These are phyloP conservation scores for Coelopa pilipes DNA, from an alignment of 2,888 invertebrate genomes.

Conservation along the genomic window DNA sequence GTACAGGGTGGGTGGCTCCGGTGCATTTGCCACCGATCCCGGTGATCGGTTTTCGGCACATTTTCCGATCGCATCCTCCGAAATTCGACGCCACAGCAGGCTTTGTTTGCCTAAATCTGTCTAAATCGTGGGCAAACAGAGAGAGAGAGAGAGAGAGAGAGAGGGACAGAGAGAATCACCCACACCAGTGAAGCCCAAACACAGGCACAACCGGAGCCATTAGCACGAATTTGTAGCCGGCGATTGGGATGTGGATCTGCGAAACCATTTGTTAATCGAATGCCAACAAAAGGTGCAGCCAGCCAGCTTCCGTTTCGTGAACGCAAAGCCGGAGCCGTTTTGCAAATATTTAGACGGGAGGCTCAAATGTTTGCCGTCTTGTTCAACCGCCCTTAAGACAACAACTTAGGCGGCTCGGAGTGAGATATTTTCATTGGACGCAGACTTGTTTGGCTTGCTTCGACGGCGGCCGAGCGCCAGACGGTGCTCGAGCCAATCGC, in stretches of 20 bases:
- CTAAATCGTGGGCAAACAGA: neutral
- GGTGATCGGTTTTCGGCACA: no score
- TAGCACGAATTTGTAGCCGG: neutral
- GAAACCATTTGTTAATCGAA: constrained; percentile 26
- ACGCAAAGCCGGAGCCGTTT: constrained; percentile 6
- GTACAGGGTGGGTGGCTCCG: no score
- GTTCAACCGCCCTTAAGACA: neutral
- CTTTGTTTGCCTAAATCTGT: no score
- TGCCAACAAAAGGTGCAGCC: constrained; percentile 4
- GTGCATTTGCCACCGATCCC: no score
- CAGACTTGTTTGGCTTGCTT: neutral
- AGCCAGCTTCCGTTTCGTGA: neutral
- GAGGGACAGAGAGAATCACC: no score
- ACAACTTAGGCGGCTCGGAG: neutral
- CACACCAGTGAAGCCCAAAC: neutral
- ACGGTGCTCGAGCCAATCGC: neutral
- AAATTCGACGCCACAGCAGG: no score
- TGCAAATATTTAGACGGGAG: constrained; percentile 28
- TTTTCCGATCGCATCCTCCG: no score
- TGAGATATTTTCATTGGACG: neutral
- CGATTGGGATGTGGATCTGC: neutral
- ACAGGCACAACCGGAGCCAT: neutral
- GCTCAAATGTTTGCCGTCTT: constrained; percentile 1
- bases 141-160: no score
- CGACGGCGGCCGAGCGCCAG: neutral